Percentiles rank a stretch among this genome's conserved stretches.
These are phyloP conservation scores for Spodoptera picta DNA, from an alignment of 2,888 invertebrate genomes.

Conservation along the genomic window DNA sequence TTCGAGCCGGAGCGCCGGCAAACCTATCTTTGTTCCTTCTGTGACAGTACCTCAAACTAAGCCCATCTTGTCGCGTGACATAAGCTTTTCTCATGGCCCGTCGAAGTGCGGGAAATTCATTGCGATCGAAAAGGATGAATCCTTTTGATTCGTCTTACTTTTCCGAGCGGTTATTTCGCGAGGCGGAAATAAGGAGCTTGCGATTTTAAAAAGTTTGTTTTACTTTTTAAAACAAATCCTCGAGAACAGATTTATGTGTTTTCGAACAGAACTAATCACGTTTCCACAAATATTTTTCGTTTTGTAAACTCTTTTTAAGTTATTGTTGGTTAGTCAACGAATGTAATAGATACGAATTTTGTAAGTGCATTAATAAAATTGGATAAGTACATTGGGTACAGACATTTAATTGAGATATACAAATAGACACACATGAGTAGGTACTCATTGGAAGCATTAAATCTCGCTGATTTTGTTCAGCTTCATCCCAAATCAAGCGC, in stretches of 20 bases:
- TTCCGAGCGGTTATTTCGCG: slow-evolving; percentile 55
- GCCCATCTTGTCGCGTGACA: background rate
- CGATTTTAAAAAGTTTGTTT: slow-evolving; percentile 69
- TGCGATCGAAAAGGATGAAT: slow-evolving; percentile 76
- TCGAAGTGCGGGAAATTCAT: slow-evolving; percentile 73
- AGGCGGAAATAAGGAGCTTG: slow-evolving; percentile 69
- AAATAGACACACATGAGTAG: no score
- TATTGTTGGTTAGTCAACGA: background rate
- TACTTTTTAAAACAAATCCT: slow-evolving; percentile 70
- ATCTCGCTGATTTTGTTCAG: slow-evolving; percentile 2
- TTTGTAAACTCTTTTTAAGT: slow-evolving; percentile 7
- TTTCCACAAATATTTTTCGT: slow-evolving; percentile 31
- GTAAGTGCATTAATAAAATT: no score
- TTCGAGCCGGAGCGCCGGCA: no score
- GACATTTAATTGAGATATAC: no score
- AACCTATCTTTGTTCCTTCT: no score
- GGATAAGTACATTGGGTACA: no score
- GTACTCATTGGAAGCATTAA: no score
- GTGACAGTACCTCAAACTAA: background rate
- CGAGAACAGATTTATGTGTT: slow-evolving; percentile 61
- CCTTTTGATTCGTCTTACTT: slow-evolving; percentile 74
- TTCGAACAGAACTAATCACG: slow-evolving; percentile 38
- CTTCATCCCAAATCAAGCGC: slow-evolving; percentile 3
- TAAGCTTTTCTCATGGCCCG: slow-evolving; percentile 56
- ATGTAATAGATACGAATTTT: no score